Percentiles rank a stretch among this genome's conserved stretches.
phyloP scores from a whole-genome alignment of 37 sponge, comb jelly and placozoan genomes.

The Spongia lamella region DNA sequence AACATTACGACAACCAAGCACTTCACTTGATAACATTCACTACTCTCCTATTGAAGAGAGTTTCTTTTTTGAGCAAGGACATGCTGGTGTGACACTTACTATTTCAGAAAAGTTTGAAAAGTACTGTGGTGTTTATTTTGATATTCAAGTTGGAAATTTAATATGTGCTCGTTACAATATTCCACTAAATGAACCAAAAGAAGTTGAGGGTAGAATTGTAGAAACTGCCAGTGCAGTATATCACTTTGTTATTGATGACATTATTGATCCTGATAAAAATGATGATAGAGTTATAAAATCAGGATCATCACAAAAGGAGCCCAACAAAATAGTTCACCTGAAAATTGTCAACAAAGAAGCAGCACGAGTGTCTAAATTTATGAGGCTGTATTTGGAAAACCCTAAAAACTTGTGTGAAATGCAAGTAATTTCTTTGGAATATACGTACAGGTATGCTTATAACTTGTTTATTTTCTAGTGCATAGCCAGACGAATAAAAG shows the following conservation, averaged over 20 bases:
- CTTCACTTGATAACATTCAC: slow-evolving; percentile 22
- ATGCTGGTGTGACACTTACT: slow-evolving; percentile 2
- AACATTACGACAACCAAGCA: slow-evolving; percentile 13
- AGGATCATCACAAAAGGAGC: not conserved
- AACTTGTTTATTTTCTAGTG: no score
- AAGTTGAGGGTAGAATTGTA: not conserved
- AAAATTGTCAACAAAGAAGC: not conserved
- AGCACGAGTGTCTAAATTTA: slow-evolving; percentile 9
- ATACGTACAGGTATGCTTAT: slow-evolving; percentile 48
- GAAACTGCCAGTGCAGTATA: slow-evolving; percentile 39
- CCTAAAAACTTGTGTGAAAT: slow-evolving; percentile 54
- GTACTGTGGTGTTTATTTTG: slow-evolving; percentile 17
- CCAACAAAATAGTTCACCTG: not conserved
- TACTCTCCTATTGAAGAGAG: slow-evolving; percentile 11
- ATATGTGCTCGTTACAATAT: slow-evolving; percentile 64
- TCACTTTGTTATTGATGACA: slow-evolving; percentile 47
- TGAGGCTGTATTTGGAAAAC: slow-evolving; percentile 2
- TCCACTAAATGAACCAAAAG: no score
- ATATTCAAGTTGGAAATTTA: slow-evolving; percentile 50
- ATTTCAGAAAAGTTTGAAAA: slow-evolving; percentile 26
- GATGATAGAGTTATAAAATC: no score
- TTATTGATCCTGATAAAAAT: not conserved
- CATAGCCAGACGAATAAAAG: no score
- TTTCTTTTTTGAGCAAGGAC: not conserved
- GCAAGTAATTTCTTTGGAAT: slow-evolving; percentile 45